phyloP scores from a whole-genome alignment of 2,888 invertebrate genomes.

The Carcina quercana region DNA sequence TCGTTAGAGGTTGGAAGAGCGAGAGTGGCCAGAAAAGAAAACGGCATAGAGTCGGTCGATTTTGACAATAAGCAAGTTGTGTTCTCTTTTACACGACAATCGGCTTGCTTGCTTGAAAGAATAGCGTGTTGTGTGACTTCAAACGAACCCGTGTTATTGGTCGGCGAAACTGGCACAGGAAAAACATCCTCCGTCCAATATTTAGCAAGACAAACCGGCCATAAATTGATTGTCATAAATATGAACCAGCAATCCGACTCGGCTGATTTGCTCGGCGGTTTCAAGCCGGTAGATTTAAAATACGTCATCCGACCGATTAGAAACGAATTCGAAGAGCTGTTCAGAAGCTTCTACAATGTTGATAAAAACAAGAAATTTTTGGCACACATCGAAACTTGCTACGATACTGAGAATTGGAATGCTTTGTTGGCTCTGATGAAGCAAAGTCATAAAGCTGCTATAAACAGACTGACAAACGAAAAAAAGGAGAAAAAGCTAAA shows the following conservation, averaged over 20 bases:
- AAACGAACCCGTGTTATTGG: conserved; percentile 93
- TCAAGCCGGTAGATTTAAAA: conserved; percentile 95
- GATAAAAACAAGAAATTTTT: conserved; percentile 89
- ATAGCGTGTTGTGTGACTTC: conserved; percentile 88
- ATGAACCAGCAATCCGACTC: conserved; percentile 99
- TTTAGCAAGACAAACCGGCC: conserved; percentile 87
- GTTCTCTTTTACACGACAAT: conserved; percentile 89
- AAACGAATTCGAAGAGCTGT: conserved; percentile 88
- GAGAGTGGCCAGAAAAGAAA: conserved; percentile 58
- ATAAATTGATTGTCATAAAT: conserved; percentile 94
- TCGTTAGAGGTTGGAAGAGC: conserved; percentile 83
- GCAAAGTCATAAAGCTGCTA: conserved; percentile 80
- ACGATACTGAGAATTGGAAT: conserved; percentile 81
- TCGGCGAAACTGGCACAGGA: conserved; percentile 99
- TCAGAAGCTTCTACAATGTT: conserved; percentile 83
- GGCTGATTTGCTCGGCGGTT: conserved; percentile 96
- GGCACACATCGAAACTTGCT: conserved; percentile 84
- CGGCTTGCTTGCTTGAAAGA: conserved; percentile 88
- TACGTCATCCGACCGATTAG: conserved; percentile 87
- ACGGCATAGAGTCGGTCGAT: conserved; percentile 46
- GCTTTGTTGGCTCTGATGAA: conserved; percentile 84
- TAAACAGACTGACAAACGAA: conserved; percentile 61
- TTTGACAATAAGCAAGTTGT: conserved; percentile 63
- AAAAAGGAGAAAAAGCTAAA: conserved; percentile 47
- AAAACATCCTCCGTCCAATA: conserved; percentile 97